Evolutionary conservation across 2,797 vertebrate species (phyloP).

Genomic region (Erethizon dorsatum): DNA sequence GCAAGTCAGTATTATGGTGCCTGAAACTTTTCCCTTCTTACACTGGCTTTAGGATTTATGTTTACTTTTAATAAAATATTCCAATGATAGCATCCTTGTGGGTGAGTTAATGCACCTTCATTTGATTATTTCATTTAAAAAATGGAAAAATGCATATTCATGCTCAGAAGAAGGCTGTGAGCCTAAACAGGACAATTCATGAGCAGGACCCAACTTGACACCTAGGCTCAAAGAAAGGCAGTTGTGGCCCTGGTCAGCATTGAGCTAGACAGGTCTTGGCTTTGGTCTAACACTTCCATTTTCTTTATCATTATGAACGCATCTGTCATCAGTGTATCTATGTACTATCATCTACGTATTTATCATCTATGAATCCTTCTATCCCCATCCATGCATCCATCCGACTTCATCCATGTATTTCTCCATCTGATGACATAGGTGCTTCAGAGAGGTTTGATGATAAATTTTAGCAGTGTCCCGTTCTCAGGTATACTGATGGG

Average conservation of each 20-base stretch:
- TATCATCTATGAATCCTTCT: neutral
- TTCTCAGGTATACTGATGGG: neutral
- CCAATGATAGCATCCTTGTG: neutral
- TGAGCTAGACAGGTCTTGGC: neutral
- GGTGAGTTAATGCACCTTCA: neutral
- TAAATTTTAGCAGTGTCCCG: neutral
- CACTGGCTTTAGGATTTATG: neutral
- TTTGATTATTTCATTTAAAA: neutral
- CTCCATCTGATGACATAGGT: neutral
- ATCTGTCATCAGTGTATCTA: neutral
- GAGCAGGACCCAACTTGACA: neutral
- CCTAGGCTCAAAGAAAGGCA: neutral
- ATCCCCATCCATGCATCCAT: neutral
- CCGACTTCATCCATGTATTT: neutral
- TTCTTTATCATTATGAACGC: neutral
- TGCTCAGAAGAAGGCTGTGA: neutral
- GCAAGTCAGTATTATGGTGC: neutral
- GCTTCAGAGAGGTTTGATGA: neutral
- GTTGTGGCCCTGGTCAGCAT: fast-evolving
- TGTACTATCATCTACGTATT: neutral
- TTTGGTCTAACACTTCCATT: neutral
- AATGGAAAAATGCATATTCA: neutral
- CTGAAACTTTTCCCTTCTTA: neutral
- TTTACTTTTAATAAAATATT: neutral
- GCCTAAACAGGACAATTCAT: neutral